phyloP scores from a whole-genome alignment of 1,140 invertebrate genomes.

The Anastatus disparis region DNA sequence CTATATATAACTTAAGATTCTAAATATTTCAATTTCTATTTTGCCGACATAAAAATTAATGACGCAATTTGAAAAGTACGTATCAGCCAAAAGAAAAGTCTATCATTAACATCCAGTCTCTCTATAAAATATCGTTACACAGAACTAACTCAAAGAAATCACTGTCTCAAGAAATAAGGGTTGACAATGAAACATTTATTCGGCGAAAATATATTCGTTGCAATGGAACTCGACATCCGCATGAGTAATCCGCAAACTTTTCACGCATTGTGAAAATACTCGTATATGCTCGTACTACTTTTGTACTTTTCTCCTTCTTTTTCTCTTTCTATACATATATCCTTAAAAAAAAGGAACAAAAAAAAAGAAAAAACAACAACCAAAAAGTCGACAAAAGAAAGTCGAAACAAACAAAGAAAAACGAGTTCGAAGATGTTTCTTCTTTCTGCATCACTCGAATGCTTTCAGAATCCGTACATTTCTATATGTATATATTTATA shows the following conservation, averaged over 20 bases:
- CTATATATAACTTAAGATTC: too few species aligned
- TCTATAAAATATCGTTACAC: too few species aligned
- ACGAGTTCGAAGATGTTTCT: background rate
- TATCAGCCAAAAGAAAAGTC: too few species aligned
- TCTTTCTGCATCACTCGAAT: background rate
- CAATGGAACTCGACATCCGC: conserved; percentile 1
- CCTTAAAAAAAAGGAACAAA: background rate
- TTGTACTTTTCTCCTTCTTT: background rate
- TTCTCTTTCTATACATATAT: too few species aligned
- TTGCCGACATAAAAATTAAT: too few species aligned
- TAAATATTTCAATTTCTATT: too few species aligned
- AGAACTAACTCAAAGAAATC: too few species aligned
- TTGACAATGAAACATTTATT: conserved; percentile 21
- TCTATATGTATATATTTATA: too few species aligned
- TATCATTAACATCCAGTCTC: too few species aligned
- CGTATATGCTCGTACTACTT: background rate
- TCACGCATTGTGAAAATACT: background rate
- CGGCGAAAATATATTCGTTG: background rate
- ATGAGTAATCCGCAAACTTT: conserved; percentile 37
- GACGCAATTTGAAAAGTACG: too few species aligned
- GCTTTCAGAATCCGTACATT: too few species aligned
- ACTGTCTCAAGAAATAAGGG: background rate
- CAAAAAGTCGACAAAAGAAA: background rate
- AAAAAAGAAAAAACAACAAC: background rate
- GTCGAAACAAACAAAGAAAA: too few species aligned